Conservation (phyloP, 2,113 vertebrate species). For the Hucho hucho region DNA sequence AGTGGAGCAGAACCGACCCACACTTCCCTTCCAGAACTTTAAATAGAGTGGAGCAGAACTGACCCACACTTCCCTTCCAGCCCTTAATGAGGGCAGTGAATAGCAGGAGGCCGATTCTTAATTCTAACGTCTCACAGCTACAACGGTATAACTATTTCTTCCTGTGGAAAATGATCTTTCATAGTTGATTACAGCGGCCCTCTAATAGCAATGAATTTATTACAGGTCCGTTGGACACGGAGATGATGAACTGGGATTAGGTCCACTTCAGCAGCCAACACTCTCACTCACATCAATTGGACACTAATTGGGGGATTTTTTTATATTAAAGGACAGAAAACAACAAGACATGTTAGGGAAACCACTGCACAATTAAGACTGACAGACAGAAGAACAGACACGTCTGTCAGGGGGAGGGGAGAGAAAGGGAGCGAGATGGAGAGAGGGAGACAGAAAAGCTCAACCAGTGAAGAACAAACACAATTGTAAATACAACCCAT, state of each 20-base stretch:
- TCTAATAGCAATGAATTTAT: slow-evolving; percentile 51
- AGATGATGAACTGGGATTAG: background rate
- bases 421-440: slow-evolving; percentile 16
- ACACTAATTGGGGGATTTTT: slow-evolving; percentile 4
- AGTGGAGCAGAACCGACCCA: slow-evolving; percentile 34
- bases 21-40: slow-evolving; percentile 44
- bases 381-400: background rate
- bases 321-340: slow-evolving; percentile 34
- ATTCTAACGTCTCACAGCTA: slow-evolving; percentile 44
- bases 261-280: background rate
- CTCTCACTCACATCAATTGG: slow-evolving; percentile 1
- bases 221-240: slow-evolving; percentile 41
- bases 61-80: background rate
- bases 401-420: slow-evolving; percentile 1
- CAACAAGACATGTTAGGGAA: slow-evolving; percentile 46
- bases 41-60: slow-evolving; percentile 11
- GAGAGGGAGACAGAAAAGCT: too few species aligned
- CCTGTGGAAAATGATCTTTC: slow-evolving; percentile 46
- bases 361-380: too few species aligned
- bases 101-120: slow-evolving; percentile 40
- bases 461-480: too few species aligned
- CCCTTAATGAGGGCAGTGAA: slow-evolving; percentile 48
- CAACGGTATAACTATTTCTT: slow-evolving; percentile 22
- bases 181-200: slow-evolving; percentile 31
- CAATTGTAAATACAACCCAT: too few species aligned